phyloP scores from a whole-genome alignment of 2,113 vertebrate species.

The Alouatta palliata region DNA sequence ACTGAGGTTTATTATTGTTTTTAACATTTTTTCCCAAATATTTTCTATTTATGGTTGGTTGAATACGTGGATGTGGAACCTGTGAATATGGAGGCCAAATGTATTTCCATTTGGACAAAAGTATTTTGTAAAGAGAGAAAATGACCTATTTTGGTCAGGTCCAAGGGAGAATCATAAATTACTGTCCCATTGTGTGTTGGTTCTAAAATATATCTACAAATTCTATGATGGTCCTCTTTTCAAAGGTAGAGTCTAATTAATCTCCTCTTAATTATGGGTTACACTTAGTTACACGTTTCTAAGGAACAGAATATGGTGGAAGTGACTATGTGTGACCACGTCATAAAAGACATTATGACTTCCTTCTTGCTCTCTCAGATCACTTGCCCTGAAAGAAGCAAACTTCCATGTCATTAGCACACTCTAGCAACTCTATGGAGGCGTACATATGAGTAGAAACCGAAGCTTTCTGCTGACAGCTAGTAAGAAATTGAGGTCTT shows the following conservation, averaged over 20 bases:
- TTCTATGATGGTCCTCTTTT: background rate
- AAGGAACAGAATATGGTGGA: background rate
- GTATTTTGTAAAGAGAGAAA: background rate
- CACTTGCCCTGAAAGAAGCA: background rate
- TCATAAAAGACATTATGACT: background rate
- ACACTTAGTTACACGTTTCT: background rate
- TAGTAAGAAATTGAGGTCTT: background rate
- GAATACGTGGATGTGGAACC: background rate
- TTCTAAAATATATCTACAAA: background rate
- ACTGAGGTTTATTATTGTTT: too few relatives aligned
- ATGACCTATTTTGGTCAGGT: background rate
- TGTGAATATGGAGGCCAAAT: background rate
- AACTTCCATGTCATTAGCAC: background rate
- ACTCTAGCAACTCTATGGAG: background rate
- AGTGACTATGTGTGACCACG: background rate
- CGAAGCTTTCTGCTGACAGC: background rate
- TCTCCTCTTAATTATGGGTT: background rate
- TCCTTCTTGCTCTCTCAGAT: background rate
- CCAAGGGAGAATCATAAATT: background rate
- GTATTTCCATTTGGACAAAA: slow-evolving; percentile 11
- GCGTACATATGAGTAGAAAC: background rate
- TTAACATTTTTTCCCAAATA: background rate
- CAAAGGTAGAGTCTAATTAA: background rate
- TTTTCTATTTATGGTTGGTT: background rate
- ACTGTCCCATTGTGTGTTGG: background rate